Evolutionary conservation across 2,113 vertebrate species (phyloP).

Genomic region (Peromyscus leucopus): DNA sequence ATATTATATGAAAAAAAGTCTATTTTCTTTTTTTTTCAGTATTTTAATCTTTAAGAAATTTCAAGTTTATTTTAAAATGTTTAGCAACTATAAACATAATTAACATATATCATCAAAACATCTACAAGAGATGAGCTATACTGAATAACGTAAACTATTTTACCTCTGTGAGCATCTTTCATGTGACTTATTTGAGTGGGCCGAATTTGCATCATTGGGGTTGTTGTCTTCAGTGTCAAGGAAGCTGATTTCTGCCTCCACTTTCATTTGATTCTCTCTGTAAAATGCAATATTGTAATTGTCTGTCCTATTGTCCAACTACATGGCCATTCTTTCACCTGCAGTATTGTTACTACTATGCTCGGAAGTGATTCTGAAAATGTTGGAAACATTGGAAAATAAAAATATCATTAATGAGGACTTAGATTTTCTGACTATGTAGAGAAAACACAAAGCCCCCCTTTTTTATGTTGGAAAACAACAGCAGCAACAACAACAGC

Average conservation of each 20-base stretch:
- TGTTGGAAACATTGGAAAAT: not conserved
- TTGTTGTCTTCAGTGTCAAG: not conserved
- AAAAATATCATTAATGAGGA: not conserved
- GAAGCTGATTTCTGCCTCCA: not conserved
- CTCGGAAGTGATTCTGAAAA: not conserved
- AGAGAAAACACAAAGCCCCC: not conserved
- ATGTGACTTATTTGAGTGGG: not conserved
- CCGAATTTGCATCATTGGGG: not conserved
- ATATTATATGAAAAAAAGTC: not conserved
- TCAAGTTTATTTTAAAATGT: not conserved
- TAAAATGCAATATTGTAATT: not conserved
- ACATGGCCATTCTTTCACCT: not conserved
- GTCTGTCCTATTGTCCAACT: not conserved
- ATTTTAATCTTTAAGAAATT: slow-evolving; percentile 1
- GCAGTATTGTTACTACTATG: not conserved
- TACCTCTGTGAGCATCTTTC: not conserved
- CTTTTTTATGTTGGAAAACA: not conserved
- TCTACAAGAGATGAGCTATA: not conserved
- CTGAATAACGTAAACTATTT: not conserved
- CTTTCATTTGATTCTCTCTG: not conserved
- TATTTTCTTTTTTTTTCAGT: not conserved
- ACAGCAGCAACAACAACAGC: no score
- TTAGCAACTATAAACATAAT: not conserved
- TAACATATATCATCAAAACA: not conserved
- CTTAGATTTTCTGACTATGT: not conserved